Evolutionary conservation across 2,797 vertebrate species (phyloP), one percentile per base, ranked within the genome.

Genomic region (Thaleichthys pacificus): DNA sequence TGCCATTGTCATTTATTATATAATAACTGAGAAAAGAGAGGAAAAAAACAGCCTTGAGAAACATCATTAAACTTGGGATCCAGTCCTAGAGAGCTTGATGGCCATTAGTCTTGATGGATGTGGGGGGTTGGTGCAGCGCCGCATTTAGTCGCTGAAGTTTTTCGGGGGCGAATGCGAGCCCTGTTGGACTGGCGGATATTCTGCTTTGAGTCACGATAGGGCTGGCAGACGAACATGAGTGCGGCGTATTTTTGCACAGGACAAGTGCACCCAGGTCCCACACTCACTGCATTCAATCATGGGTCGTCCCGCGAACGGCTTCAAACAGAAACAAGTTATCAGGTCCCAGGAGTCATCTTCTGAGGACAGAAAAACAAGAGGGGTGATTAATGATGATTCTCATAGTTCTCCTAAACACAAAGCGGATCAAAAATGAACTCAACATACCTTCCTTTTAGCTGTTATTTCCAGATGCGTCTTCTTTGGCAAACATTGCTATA

Each of bases 301-400:
- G 58, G 85, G 85, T 7, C 85, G 80, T n/a, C 85, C 85, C 0
- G 85, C 85, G n/a, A 87, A 87, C 1, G 85, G 85, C 72, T 87
- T 87, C 65, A 85, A 75, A 9, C 85, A 87, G 60, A 82, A 87
- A 69, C 85, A 87, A 0, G 85, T 87, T 68, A 87, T 87, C 78
- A 87, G 72, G 65, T 87, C 83, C 85, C 85, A 87, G n/a, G 85
- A 87, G 73, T 85, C 85, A 0, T 87, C 82, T 32, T 83, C 85
- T 85, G 74, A 71, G 30, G 35, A 61, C 21, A 58, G 24, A 49
- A 15, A 47, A 54, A 24, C 11, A 22, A 15, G 19, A 58, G 32
- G 2, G 5, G 24, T 24, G 30, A 61, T 62, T 17, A 42, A 21
- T 14, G 21, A 49, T 12, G 19, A 58, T 21, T 47, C 22, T 65